A percentile compares a stretch with the other conserved stretches of the same genome.
phyloP scores from a whole-genome alignment of 1,140 invertebrate genomes.

The Panulirus ornatus region DNA sequence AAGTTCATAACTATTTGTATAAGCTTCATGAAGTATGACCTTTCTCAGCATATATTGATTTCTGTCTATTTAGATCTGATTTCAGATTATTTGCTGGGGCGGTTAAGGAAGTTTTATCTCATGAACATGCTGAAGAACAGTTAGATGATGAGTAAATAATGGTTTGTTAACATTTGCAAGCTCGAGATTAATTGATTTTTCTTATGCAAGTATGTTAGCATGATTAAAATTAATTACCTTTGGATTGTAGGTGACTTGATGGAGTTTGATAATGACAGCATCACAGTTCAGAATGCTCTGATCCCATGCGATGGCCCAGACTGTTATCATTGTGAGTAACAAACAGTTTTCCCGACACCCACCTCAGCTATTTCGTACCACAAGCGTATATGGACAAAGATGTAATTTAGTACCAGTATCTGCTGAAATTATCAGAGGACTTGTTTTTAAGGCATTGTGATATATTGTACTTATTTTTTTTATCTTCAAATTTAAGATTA shows the following conservation, averaged over 20 bases:
- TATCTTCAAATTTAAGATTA: too few relatives aligned
- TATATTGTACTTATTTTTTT: too few relatives aligned
- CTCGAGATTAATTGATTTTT: too few relatives aligned
- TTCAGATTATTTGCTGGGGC: too few relatives aligned
- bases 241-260: slow-evolving; percentile 49
- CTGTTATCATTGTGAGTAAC: slow-evolving; percentile 64
- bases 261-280: slow-evolving; percentile 53
- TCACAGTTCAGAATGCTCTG: slow-evolving; percentile 50
- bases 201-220: too few relatives aligned
- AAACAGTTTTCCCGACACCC: slow-evolving; percentile 13
- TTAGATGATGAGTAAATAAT: too few relatives aligned
- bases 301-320: slow-evolving; percentile 43
- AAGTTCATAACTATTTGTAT: too few relatives aligned
- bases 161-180: too few relatives aligned
- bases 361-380: slow-evolving; percentile 5
- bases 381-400: background rate
- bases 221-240: slow-evolving; percentile 8
- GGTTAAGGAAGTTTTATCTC: too few relatives aligned
- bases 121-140: too few relatives aligned
- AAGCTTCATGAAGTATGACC: too few relatives aligned
- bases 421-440: background rate
- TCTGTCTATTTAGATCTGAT: background rate
- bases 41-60: background rate
- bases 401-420: background rate
- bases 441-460: background rate